Evolutionary conservation across 1,140 invertebrate species (phyloP), one percentile per base, ranked within the genome.

Genomic region (Oedothorax gibbosus): DNA sequence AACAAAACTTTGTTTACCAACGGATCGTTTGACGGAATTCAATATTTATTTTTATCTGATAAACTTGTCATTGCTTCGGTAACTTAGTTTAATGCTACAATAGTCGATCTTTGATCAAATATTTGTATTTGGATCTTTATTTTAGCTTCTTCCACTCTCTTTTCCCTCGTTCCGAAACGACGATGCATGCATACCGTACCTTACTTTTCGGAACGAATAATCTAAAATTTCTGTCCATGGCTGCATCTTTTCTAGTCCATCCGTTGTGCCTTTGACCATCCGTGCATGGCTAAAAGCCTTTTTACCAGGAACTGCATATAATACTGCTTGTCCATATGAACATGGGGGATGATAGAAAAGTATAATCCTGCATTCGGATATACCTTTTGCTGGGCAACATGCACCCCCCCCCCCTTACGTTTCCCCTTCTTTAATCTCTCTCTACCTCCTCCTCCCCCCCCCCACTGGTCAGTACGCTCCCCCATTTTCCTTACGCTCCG

Each of bases 251-350:
- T 73, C 73, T 82, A 81, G 72, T 11, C 80, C 51, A 69, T 81
- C 60, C 80, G 54, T 53, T 73, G 53, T 57, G 35, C 69, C 49
- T 54, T 77, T 81, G 80, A 60, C 65, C 80, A 60, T 72, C 54
- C 80, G 80, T 82, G 80, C 80, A 82, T 82, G 60, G 80, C 80
- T 82, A 82, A 82, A 73, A 73, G 66, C 79, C 66, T 51, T 14
- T 60, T 82, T 21, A 53, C 57, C 69, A 71, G 54, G 69, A 35
- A 51, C 69, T 71, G 69, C 69, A 81, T 56, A n/a, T n/a, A n/a
- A n/a, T n/a, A 71, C 53, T 77, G 57, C 75, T 35, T 21, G 65
- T 66, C 57, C 21, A 50, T 49, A 62, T 64, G 53, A n/a, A 81
- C 62, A 50, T 20, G 21, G 6, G 78, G 64, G 66, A 82, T 53